Evolutionary conservation across 2,113 vertebrate species (phyloP).

Genomic region (Rafetus swinhoei): DNA sequence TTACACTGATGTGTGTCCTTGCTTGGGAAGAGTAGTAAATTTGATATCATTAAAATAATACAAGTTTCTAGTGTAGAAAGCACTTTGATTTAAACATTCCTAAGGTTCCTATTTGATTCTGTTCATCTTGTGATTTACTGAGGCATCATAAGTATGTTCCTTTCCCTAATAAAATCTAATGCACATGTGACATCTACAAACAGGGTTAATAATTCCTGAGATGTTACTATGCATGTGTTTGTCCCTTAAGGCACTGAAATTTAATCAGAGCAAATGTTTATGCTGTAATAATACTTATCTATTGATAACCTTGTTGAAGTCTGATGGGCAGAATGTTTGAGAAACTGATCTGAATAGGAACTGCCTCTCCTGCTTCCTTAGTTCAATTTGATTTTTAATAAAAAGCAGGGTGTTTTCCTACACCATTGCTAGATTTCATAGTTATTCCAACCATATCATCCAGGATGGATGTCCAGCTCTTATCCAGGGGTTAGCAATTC

Average conservation of each 20-base stretch:
- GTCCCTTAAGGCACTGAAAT: slow-evolving; percentile 33
- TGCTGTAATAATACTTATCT: background rate
- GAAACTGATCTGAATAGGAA: background rate
- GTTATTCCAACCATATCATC: background rate
- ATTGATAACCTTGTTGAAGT: background rate
- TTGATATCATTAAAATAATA: background rate
- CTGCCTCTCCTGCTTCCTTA: background rate
- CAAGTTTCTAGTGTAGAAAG: background rate
- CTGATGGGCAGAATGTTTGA: background rate
- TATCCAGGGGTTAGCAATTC: slow-evolving; percentile 1
- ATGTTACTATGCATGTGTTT: background rate
- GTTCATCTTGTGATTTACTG: background rate
- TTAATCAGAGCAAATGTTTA: background rate
- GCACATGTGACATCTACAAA: background rate
- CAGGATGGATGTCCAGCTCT: background rate
- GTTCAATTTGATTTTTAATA: background rate
- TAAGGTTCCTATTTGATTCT: background rate
- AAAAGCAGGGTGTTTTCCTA: background rate
- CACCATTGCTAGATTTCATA: background rate
- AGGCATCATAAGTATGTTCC: background rate
- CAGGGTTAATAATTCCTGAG: background rate
- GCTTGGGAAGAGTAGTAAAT: background rate
- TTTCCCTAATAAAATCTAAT: slow-evolving; percentile 5
- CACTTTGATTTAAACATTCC: background rate
- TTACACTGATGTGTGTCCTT: background rate